phyloP scores from a whole-genome alignment of 2,113 vertebrate species.

The Cavia porcellus region DNA sequence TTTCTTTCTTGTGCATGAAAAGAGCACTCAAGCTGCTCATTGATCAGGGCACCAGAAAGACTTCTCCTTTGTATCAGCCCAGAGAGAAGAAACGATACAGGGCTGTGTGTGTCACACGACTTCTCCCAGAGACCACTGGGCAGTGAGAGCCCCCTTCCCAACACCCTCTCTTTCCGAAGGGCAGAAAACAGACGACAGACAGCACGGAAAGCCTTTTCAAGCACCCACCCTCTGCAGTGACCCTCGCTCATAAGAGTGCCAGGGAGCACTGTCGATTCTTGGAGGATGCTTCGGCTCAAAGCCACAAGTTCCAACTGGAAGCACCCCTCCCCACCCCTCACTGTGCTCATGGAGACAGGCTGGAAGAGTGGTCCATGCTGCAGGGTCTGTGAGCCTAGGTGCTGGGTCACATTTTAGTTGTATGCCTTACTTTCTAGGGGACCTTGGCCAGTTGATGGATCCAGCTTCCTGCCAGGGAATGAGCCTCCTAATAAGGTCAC shows the following conservation, averaged over 20 bases:
- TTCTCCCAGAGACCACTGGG: constrained; percentile 18
- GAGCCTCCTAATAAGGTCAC: background rate
- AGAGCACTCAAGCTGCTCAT: constrained; percentile 39
- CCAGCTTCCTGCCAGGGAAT: background rate
- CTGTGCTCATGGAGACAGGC: background rate
- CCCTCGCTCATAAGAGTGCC: background rate
- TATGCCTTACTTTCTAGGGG: background rate
- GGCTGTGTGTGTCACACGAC: background rate
- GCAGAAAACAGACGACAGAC: background rate
- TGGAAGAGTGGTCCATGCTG: background rate
- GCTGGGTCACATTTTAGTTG: background rate
- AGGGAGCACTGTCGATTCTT: background rate
- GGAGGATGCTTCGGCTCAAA: background rate
- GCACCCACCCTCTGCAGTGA: accelerated
- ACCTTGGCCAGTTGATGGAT: background rate
- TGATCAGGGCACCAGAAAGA: constrained; percentile 51
- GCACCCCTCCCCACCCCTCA: background rate
- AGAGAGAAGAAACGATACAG: background rate
- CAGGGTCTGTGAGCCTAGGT: background rate
- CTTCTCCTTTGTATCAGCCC: constrained; percentile 55
- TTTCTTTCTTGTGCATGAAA: constrained; percentile 63
- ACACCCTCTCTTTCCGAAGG: background rate
- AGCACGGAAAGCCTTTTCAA: background rate
- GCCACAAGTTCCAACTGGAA: background rate
- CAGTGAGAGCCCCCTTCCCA: background rate